Percentiles rank a stretch among this genome's conserved stretches.
Conservation (phyloP, 2,888 invertebrate species). For the Elegia similella region DNA sequence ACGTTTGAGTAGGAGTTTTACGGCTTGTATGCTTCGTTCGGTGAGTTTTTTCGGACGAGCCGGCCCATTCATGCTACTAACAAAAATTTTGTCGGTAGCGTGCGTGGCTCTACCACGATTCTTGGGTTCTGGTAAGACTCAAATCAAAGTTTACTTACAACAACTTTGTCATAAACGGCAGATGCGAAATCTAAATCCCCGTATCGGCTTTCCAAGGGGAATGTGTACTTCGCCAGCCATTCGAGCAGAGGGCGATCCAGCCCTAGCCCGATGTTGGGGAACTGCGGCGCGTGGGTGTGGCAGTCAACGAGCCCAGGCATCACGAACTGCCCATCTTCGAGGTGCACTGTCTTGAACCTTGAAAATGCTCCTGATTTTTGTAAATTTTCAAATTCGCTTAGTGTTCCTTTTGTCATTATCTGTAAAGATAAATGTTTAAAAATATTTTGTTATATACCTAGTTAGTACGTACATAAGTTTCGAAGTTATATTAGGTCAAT, state of each 20-base stretch:
- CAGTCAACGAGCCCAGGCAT: conserved; percentile 95
- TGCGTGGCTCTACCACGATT: too few relatives aligned
- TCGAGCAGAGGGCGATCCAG: conserved; percentile 89
- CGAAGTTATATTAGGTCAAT: too few relatives aligned
- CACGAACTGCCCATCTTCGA: conserved; percentile 83
- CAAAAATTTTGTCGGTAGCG: too few relatives aligned
- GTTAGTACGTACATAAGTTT: too few relatives aligned
- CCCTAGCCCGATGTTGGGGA: conserved; percentile 92
- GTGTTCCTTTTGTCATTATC: conserved; percentile 52
- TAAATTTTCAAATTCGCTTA: conserved; percentile 40
- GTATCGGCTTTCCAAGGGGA: conserved; percentile 90
- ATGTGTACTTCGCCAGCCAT: conserved; percentile 93
- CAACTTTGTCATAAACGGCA: conserved; percentile 87
- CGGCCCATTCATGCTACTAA: too few relatives aligned
- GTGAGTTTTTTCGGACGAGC: too few relatives aligned
- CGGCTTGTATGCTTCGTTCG: too few relatives aligned
- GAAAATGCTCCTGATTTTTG: conserved; percentile 34
- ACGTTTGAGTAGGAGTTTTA: too few relatives aligned
- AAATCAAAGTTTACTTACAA: conserved; percentile 82
- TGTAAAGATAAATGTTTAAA: conserved; percentile 31
- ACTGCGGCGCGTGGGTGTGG: conserved; percentile 95
- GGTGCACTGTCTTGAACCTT: conserved; percentile 38
- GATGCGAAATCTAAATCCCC: conserved; percentile 85
- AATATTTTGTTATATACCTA: too few relatives aligned
- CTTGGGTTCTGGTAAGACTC: too few relatives aligned